Evolutionary conservation across 2,888 invertebrate genomes (phyloP), one percentile per base, ranked within the genome.

Genomic region (Apodemia hepburni): DNA sequence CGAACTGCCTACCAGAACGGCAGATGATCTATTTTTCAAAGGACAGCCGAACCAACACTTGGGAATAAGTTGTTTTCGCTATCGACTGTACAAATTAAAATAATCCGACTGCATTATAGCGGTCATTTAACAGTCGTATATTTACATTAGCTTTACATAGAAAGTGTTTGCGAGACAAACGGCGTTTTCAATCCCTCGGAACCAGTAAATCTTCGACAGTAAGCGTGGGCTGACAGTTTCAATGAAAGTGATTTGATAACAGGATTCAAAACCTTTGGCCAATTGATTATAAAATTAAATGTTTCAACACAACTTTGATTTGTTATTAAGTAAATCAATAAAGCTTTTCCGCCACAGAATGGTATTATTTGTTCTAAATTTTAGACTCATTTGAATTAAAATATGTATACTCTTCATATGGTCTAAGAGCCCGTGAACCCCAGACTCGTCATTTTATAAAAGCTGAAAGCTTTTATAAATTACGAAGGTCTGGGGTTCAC

Each of bases 131-230:
- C 22, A 75, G 76, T 72, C 77, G 74, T 71, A 73, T 68, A 66
- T 69, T 68, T 62, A 70, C 73, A 72, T 74, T 70, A 73, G 68
- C 66, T 69, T 68, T 62, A 70, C 73, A 72, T 74, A 80, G 85
- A 85, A 84, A 84, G 84, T 81, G 77, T 75, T 75, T 67, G 65
- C 62, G 68, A 75, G 76, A 82, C 78, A 81, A 80, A 81, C 78
- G 72, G 74, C 73, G 54, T 54, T 22, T 54, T 54, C 54, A 15
- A 54, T 18, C 51, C 51, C 29, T 69, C 65, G 66, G 69, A 45
- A 58, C 61, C 54, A 58, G 54, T 54, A 61, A 42, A 58, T 29
- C 58, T 58, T 47, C 29, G 60, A 63, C 63, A 63, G 61, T 63
- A 71, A 62, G 76, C 78, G 87, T 86, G 79, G 85, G 86, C 75